phyloP scores from a whole-genome alignment of 2,888 invertebrate species.

The Ptilodon capucinus region DNA sequence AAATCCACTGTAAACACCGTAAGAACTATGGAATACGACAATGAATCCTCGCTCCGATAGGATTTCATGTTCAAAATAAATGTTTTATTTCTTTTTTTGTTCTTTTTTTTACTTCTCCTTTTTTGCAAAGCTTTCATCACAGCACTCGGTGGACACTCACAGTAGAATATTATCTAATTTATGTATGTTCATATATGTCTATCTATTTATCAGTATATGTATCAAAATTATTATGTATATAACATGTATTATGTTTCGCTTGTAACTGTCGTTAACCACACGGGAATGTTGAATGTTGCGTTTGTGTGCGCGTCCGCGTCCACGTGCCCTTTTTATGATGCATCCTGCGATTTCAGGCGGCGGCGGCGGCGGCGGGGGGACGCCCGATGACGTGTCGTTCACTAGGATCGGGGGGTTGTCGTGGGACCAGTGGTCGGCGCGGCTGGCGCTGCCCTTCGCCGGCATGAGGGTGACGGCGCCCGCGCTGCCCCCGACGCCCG shows the following conservation, averaged over 20 bases:
- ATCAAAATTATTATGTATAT: conserved; percentile 47
- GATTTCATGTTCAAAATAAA: conserved; percentile 60
- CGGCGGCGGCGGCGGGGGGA: conserved; percentile 47
- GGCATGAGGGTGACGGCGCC: conserved; percentile 53
- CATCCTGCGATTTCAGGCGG: conserved; percentile 58
- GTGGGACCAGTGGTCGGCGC: conserved; percentile 89
- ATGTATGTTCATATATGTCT: conserved; percentile 45
- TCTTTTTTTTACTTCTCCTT: conserved; percentile 73
- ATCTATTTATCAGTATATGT: conserved; percentile 38
- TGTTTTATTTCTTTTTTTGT: conserved; percentile 66
- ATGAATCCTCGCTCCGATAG: conserved; percentile 29
- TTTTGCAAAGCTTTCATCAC: conserved; percentile 77
- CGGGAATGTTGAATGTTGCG: conserved; percentile 65
- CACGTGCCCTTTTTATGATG: conserved; percentile 34
- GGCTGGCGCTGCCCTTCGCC: conserved; percentile 87
- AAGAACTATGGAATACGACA: conserved; percentile 20
- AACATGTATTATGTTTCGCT: conserved; percentile 66
- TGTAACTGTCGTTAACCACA: conserved; percentile 69
- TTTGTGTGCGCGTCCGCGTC: conserved; percentile 36
- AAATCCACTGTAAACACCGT: conserved; percentile 28
- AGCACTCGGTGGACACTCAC: conserved; percentile 81
- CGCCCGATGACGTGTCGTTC: conserved; percentile 86
- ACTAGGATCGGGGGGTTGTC: conserved; percentile 86
- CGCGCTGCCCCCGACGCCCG: conserved; percentile 51
- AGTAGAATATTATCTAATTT: conserved; percentile 64